phyloP scores from a whole-genome alignment of 2,797 vertebrate genomes.

The Glyptemys insculpta region DNA sequence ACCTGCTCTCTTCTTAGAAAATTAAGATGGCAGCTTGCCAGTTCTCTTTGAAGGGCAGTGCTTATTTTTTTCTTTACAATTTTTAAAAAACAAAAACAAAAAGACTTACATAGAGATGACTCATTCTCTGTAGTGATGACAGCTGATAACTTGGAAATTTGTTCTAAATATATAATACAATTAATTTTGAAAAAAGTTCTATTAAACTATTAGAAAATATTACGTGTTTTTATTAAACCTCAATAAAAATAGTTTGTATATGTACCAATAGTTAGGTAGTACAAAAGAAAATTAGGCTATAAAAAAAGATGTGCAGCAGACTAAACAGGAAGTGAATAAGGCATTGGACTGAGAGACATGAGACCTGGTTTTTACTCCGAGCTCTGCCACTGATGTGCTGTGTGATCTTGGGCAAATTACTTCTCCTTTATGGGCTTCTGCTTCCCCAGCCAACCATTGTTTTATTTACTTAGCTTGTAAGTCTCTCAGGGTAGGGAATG shows the following conservation, averaged over 20 bases:
- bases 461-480: neutral
- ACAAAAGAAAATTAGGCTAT: neutral
- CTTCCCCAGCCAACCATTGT: neutral
- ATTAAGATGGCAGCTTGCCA: constrained; percentile 39
- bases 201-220: constrained; percentile 13
- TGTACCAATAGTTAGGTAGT: neutral
- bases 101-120: constrained; percentile 43
- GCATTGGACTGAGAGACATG: neutral
- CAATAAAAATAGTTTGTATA: neutral
- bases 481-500: constrained; percentile 2
- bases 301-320: neutral
- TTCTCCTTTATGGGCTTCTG: neutral
- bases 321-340: neutral
- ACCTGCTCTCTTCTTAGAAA: constrained; percentile 34
- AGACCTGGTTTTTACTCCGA: neutral
- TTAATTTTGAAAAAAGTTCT: constrained; percentile 54
- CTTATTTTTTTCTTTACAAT: neutral
- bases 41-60: constrained; percentile 29
- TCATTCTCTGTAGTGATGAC: constrained; percentile 49
- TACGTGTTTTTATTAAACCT: neutral
- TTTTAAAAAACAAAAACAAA: constrained; percentile 39
- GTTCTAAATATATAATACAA: constrained; percentile 50
- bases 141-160: constrained; percentile 64
- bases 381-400: neutral
- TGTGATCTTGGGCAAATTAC: neutral